Conservation (phyloP, 2,113 vertebrate genomes). For the Mesoclemmys tuberculata region DNA sequence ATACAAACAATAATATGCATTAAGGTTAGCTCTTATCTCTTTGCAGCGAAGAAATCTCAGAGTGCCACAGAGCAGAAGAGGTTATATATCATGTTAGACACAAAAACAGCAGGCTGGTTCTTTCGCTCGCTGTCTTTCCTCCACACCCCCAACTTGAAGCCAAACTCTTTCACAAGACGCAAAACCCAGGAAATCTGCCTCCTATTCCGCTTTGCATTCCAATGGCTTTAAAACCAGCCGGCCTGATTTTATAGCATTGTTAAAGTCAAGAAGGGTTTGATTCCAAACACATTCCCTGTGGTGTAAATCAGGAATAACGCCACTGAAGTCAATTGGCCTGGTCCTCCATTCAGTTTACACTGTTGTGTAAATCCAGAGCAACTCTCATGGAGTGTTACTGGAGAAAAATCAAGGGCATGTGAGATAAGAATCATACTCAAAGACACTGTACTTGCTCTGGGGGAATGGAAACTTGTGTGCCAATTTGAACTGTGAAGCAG, state of each 20-base stretch:
- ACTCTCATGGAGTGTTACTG: background rate
- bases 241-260: background rate
- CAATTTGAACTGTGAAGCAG: conserved; percentile 11
- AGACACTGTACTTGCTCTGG: background rate
- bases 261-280: background rate
- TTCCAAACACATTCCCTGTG: background rate
- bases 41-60: background rate
- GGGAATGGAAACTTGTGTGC: background rate
- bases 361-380: background rate
- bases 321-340: background rate
- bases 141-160: background rate
- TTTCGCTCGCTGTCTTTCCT: background rate
- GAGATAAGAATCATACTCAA: conserved; percentile 12
- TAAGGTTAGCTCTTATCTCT: background rate
- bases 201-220: conserved; percentile 44
- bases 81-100: background rate
- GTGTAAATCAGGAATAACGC: background rate
- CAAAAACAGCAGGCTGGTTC: background rate
- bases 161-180: conserved; percentile 33
- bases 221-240: conserved; percentile 34
- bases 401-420: conserved; percentile 3
- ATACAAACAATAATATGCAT: background rate
- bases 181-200: conserved; percentile 38
- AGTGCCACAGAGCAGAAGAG: background rate
- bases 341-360: background rate